Evolutionary conservation across 2,113 vertebrate genomes (phyloP).

Genomic region (Archocentrus centrarchus): DNA sequence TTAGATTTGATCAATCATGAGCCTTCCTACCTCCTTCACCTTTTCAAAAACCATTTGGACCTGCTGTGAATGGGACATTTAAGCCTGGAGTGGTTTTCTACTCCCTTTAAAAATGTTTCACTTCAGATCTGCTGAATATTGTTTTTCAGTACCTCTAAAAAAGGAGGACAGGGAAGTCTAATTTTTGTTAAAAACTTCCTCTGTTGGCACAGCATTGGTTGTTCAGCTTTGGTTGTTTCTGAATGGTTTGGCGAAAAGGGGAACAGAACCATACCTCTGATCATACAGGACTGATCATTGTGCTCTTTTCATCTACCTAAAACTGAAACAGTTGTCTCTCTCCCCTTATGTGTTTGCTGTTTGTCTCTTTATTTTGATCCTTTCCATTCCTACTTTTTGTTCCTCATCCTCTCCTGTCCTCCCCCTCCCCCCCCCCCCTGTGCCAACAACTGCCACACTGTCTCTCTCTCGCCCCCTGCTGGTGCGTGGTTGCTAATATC

Average conservation of each 20-base stretch:
- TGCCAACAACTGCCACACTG: slow-evolving; percentile 57
- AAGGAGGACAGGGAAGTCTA: neutral
- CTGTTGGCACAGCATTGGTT: slow-evolving; percentile 21
- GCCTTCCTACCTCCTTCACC: slow-evolving; percentile 56
- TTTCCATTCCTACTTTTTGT: slow-evolving; percentile 27
- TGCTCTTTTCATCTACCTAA: slow-evolving; percentile 80
- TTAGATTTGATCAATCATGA: slow-evolving; percentile 50
- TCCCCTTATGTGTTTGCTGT: slow-evolving; percentile 63
- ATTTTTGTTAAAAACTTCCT: neutral
- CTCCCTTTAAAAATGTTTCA: neutral
- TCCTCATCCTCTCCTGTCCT: slow-evolving; percentile 28
- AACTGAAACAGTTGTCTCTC: slow-evolving; percentile 85
- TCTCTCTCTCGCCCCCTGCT: slow-evolving; percentile 84
- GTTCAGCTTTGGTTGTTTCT: slow-evolving; percentile 73
- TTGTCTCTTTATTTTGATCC: slow-evolving; percentile 16
- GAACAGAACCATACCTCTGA: slow-evolving; percentile 62
- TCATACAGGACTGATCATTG: slow-evolving; percentile 82
- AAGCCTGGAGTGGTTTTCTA: neutral
- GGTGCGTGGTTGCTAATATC: slow-evolving; percentile 85
- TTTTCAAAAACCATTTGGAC: slow-evolving; percentile 69
- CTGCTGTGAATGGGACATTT: neutral
- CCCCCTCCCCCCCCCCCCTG: slow-evolving; percentile 28
- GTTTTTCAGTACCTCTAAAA: neutral
- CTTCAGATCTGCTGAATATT: neutral
- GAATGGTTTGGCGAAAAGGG: slow-evolving; percentile 88